Base-by-base conservation (phyloP, 2,888 invertebrate species). In the Leptogaster cylindrica region DNA sequence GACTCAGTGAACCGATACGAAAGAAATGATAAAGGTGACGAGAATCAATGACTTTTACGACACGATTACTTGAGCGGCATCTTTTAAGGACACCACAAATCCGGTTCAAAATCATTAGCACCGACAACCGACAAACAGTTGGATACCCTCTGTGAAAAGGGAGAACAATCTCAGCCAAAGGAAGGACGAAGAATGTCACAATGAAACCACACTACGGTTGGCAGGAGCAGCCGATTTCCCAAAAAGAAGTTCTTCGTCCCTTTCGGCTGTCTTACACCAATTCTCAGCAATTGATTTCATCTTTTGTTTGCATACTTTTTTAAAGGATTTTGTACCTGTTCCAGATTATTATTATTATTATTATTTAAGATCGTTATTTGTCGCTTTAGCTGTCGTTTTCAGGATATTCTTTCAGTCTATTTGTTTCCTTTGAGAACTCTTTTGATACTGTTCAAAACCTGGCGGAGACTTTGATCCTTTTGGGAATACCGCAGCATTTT, bases 71-170 rank as follows among this genome's bases (percentile, higher is more conserved):
- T 75, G 75, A 74, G 75, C 72, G 71, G 71, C 74, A 76, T 50
- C 71, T 63, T 68, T 72, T 71, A 70, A 75, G 73, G 72, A 74
- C 72, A 74, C 75, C 73, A 70, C 65, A 73, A 75, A 75, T 75
- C 70, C 76, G 76, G 75, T 76, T 74, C 75, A 71, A 75, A 75
- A 76, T 76, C 76, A 76, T 76, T 75, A 75, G 75, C 75, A 76
- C 75, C 74, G 75, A 74, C 75, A 74, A 74, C 73, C 76, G 75
- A 75, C 76, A 75, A 75, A 73, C 72, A 75, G 71, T 73, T 67
- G 51, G 39, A 12, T 48, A 66, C 64, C 68, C 63, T 67, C 65
- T 46, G 12, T 50, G 33, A 63, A 39, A 44, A 27, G 27, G 28
- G 25, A 14, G 44, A 61, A 61, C 20, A 55, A 36, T 55, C 36